Conservation (phyloP, 2,888 invertebrate species). For the Zygothrica quintamaculata region DNA sequence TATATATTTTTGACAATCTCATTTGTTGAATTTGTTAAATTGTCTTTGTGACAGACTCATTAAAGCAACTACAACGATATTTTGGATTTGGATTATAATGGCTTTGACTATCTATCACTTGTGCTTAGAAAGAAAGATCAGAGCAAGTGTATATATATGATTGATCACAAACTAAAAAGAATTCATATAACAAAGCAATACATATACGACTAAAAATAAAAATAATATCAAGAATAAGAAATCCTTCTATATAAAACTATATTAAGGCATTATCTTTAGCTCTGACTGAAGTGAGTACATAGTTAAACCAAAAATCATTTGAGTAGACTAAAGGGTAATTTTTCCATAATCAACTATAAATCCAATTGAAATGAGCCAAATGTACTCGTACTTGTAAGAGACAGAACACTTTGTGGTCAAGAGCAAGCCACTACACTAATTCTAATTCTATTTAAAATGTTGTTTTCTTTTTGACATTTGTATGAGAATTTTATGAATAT, state of each 20-base stretch:
- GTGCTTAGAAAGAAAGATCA: not conserved
- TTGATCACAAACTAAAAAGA: not conserved
- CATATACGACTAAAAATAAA: too few relatives aligned
- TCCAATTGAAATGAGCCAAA: slow-evolving; percentile 31
- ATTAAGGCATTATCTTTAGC: too few relatives aligned
- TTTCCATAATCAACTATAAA: slow-evolving; percentile 47
- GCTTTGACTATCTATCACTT: not conserved
- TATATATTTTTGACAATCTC: not conserved
- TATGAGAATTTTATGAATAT: slow-evolving; percentile 38
- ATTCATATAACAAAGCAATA: not conserved
- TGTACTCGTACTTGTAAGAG: not conserved
- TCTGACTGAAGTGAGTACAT: too few relatives aligned
- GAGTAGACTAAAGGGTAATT: slow-evolving; percentile 12
- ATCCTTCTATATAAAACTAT: too few relatives aligned
- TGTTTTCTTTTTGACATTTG: slow-evolving; percentile 26
- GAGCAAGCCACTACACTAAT: slow-evolving; percentile 54
- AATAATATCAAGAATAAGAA: too few relatives aligned
- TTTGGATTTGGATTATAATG: not conserved
- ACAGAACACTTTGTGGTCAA: slow-evolving; percentile 49
- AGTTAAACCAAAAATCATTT: too few relatives aligned
- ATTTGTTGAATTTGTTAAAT: not conserved
- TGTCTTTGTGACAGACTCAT: not conserved
- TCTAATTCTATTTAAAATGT: slow-evolving; percentile 54
- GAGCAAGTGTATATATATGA: not conserved
- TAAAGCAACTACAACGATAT: not conserved